Evolutionary conservation across 2,113 vertebrate species (phyloP).

Genomic region (Brachyhypopomus gauderio): DNA sequence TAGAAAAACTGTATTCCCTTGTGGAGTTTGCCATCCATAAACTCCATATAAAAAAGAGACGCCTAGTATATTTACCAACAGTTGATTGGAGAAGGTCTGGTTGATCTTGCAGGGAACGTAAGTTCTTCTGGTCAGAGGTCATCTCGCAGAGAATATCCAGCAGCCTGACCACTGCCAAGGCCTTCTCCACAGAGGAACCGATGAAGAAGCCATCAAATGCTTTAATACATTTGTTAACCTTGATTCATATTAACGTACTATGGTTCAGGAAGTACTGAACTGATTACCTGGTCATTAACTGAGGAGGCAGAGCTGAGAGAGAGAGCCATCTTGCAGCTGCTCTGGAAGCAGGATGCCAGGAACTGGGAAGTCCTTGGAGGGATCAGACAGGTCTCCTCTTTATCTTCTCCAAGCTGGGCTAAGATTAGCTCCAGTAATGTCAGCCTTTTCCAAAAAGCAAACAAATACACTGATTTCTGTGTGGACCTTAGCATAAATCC

Average conservation of each 20-base stretch:
- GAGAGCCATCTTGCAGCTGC: conserved; percentile 79
- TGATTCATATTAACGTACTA: not conserved
- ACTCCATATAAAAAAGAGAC: not conserved
- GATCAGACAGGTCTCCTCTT: conserved; percentile 63
- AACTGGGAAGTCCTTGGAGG: conserved; percentile 74
- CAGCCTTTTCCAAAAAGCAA: conserved; percentile 71
- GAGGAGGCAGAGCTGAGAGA: conserved; percentile 71
- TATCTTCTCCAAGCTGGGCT: conserved; percentile 71
- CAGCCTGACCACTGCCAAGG: conserved; percentile 80
- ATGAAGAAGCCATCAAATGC: conserved; percentile 1
- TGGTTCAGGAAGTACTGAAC: not conserved
- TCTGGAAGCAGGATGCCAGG: conserved; percentile 79
- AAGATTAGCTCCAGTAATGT: conserved; percentile 84
- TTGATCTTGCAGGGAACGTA: conserved; percentile 82
- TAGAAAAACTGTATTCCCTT: not conserved
- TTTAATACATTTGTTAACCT: not conserved
- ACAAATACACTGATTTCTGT: conserved; percentile 15
- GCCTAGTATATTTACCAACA: conserved; percentile 78
- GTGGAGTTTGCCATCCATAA: not conserved
- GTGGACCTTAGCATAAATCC: not conserved
- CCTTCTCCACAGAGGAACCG: conserved; percentile 76
- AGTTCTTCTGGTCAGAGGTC: conserved; percentile 78
- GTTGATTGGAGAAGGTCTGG: conserved; percentile 80
- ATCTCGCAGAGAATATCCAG: conserved; percentile 92
- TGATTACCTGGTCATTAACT: conserved; percentile 77